Conservation (phyloP, 1,140 invertebrate species). For the Lasioglossum baleicum region DNA sequence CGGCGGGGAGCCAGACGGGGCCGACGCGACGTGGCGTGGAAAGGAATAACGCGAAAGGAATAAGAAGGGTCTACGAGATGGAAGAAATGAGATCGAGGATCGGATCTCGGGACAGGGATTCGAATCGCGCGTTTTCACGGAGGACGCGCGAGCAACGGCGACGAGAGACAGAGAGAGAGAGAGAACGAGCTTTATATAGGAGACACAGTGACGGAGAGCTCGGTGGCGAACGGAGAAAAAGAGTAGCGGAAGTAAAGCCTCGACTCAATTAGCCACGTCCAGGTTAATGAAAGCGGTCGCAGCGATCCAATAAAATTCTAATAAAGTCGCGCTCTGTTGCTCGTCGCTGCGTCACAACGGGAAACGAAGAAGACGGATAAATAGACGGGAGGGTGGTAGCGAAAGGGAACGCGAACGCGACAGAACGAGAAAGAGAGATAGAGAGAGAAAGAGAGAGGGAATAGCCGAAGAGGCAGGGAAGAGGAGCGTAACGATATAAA, state of each 20-base stretch:
- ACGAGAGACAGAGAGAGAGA: no score
- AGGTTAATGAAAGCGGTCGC: conserved; percentile 68
- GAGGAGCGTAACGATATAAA: conserved; percentile 18
- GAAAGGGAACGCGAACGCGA: background rate
- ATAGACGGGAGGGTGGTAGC: background rate
- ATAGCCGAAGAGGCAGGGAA: background rate
- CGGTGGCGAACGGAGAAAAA: conserved; percentile 14
- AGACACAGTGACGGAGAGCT: no score
- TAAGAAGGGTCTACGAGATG: no score
- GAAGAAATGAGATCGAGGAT: background rate
- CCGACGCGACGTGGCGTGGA: no score
- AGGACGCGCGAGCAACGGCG: no score
- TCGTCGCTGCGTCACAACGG: conserved; percentile 22
- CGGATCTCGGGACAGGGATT: background rate
- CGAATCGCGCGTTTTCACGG: background rate
- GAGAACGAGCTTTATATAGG: conserved; percentile 36
- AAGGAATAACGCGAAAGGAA: background rate
- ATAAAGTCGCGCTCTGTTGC: conserved; percentile 56
- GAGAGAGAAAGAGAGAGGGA: background rate
- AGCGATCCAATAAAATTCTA: conserved; percentile 67
- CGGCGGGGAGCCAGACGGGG: background rate
- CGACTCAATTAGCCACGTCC: conserved; percentile 66
- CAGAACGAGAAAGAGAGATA: background rate
- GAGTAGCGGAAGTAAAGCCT: conserved; percentile 49
- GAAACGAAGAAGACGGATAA: background rate